These are phyloP conservation scores for Dynastes tityus DNA, from an alignment of 2,888 invertebrate species.

Conservation along the genomic window DNA sequence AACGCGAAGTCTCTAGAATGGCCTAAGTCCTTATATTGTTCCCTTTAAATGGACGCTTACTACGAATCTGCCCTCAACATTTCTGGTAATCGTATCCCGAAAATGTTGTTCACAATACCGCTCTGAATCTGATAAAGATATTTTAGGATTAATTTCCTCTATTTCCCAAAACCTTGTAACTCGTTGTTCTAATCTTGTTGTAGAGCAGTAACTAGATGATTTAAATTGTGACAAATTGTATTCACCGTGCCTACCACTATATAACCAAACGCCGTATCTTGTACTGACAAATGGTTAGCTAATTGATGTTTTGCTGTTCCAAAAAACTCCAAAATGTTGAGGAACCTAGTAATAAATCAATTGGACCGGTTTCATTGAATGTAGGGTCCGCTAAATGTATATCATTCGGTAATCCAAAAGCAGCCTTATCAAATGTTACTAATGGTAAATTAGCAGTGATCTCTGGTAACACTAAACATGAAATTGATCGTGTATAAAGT, in stretches of 20 bases:
- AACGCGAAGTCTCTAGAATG: not conserved
- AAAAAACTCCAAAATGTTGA: not conserved
- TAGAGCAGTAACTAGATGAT: not conserved
- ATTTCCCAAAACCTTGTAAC: not conserved
- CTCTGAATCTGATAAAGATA: not conserved
- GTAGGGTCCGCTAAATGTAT: not conserved
- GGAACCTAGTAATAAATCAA: constrained; percentile 6
- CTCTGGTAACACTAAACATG: not conserved
- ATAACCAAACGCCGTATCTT: not conserved
- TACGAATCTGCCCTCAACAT: too few species aligned
- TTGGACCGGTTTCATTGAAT: not conserved
- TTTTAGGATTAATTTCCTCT: constrained; percentile 2
- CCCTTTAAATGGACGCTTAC: not conserved
- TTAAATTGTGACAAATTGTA: not conserved
- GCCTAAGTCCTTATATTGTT: not conserved
- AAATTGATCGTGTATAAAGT: not conserved
- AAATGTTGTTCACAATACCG: constrained; percentile 8
- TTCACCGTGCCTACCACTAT: not conserved
- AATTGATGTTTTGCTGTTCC: not conserved
- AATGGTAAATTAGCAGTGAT: not conserved
- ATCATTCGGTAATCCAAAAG: not conserved
- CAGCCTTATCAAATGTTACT: not conserved
- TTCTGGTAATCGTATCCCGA: not conserved
- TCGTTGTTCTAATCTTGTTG: not conserved
- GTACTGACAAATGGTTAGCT: not conserved